These are phyloP conservation scores for Anguilla megastoma DNA, from an alignment of 2,797 vertebrate genomes.

Conservation along the genomic window DNA sequence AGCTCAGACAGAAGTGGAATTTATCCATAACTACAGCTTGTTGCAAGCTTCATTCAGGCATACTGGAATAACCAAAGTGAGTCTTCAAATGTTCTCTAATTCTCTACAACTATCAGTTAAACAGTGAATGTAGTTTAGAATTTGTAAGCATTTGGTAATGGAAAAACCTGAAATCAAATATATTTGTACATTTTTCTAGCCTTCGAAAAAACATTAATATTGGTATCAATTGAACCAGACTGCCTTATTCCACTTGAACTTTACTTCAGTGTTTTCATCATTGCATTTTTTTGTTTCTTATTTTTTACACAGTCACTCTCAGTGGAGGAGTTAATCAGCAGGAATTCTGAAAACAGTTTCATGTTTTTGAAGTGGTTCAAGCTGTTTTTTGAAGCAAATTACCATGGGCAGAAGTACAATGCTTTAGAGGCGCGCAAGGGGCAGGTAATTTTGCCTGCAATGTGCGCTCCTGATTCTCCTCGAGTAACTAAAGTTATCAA, in stretches of 20 bases:
- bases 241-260: neutral
- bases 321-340: constrained; percentile 61
- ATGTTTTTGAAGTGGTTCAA: constrained; percentile 72
- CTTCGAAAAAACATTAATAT: neutral
- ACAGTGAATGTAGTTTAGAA: neutral
- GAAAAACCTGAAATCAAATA: neutral
- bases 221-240: neutral
- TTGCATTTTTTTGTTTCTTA: neutral
- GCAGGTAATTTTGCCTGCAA: constrained; percentile 50
- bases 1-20: constrained; percentile 59
- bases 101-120: neutral
- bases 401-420: constrained; percentile 50
- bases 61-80: constrained; percentile 61
- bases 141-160: neutral
- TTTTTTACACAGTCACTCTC: constrained; percentile 60
- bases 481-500: neutral
- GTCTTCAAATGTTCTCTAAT: constrained; percentile 16
- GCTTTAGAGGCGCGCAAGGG: constrained; percentile 57
- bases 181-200: neutral
- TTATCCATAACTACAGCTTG: constrained; percentile 69
- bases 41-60: constrained; percentile 62
- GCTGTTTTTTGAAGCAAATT: constrained; percentile 60
- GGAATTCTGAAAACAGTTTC: constrained; percentile 62
- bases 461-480: constrained; percentile 15
- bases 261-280: neutral